Conservation (phyloP, 2,888 invertebrate species). For the Suillia variegata region DNA sequence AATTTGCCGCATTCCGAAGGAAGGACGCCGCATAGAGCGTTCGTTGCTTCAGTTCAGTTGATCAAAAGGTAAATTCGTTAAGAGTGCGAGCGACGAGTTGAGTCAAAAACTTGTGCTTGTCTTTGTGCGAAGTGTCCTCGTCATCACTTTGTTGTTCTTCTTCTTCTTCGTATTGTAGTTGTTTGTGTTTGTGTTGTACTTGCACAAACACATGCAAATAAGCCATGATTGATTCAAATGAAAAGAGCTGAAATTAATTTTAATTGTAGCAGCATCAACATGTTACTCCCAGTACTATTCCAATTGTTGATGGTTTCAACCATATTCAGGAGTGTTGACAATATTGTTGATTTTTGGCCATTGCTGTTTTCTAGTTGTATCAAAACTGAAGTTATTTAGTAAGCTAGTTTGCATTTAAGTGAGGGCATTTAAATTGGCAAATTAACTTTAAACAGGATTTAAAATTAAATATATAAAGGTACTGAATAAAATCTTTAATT, state of each 20-base stretch:
- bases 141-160: neutral
- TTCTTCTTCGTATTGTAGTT: neutral
- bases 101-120: neutral
- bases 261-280: too few species aligned
- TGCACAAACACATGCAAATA: constrained; percentile 52
- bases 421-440: too few species aligned
- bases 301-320: too few species aligned
- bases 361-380: too few species aligned
- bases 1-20: constrained; percentile 39
- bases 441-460: too few species aligned
- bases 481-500: too few species aligned
- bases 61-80: constrained; percentile 5
- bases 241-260: neutral
- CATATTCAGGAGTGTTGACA: too few species aligned
- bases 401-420: too few species aligned
- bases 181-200: constrained; percentile 25
- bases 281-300: too few species aligned
- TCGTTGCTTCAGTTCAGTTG: neutral
- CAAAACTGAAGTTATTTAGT: too few species aligned
- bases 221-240: constrained; percentile 44
- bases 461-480: too few species aligned
- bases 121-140: neutral
- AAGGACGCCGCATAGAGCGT: neutral
- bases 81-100: neutral
- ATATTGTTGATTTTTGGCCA: too few species aligned